phyloP scores from a whole-genome alignment of 2,888 invertebrate genomes.

The Scaptomyza cyrtandrae region DNA sequence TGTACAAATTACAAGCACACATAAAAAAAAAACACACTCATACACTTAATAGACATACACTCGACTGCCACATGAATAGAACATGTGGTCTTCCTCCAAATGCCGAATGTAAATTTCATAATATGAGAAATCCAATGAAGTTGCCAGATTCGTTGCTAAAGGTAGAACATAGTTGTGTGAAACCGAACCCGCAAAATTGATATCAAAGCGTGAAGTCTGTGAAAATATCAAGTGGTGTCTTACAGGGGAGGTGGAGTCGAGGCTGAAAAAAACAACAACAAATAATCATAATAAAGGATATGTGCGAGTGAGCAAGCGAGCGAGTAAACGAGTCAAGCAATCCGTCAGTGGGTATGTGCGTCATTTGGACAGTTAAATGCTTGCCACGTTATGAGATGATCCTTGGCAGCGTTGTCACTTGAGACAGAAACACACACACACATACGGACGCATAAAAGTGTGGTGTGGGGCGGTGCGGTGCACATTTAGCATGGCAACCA shows the following conservation, averaged over 20 bases:
- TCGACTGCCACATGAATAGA: conserved; percentile 32
- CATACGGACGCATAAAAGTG: conserved; percentile 7
- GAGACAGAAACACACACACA: conserved; percentile 65
- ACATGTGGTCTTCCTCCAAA: conserved; percentile 22
- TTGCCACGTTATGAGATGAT: conserved; percentile 82
- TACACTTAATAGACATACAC: conserved; percentile 20
- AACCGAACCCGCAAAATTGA: conserved; percentile 80
- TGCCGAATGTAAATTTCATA: conserved; percentile 22
- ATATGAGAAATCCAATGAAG: conserved; percentile 25
- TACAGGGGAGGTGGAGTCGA: conserved; percentile 11
- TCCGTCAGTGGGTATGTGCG: conserved; percentile 44
- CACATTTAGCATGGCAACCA: conserved; percentile 21
- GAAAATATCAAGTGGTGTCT: conserved; percentile 78
- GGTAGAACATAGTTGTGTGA: conserved; percentile 61
- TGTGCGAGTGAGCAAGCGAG: not conserved
- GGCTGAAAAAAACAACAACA: not conserved
- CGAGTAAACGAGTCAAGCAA: conserved; percentile 35
- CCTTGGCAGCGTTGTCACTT: conserved; percentile 82
- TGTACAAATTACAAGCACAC: conserved; percentile 63
- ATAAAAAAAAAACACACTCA: conserved; percentile 3
- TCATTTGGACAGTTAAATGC: conserved; percentile 73
- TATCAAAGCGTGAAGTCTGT: conserved; percentile 78
- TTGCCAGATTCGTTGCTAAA: conserved; percentile 6
- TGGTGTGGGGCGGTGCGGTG: conserved; percentile 18
- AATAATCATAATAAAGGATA: conserved; percentile 5